phyloP scores from a whole-genome alignment of 1,140 invertebrate genomes.

The Aphaenogaster ashmeadi region DNA sequence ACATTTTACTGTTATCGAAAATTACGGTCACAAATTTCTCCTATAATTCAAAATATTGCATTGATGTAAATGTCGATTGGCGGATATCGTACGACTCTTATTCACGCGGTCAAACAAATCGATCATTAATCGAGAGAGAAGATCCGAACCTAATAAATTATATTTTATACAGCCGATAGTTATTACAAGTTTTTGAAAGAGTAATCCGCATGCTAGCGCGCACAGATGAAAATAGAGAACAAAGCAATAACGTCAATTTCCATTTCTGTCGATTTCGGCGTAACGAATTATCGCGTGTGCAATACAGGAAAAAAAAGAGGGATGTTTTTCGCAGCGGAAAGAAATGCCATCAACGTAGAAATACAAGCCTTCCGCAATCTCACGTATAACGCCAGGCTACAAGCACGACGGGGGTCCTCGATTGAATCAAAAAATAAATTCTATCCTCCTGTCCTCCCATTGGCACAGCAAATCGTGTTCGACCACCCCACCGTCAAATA shows the following conservation, averaged over 20 bases:
- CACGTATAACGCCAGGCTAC: conserved; percentile 53
- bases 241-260: conserved; percentile 60
- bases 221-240: conserved; percentile 36
- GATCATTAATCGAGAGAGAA: neutral
- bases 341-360: conserved; percentile 60
- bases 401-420: conserved; percentile 51
- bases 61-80: conserved; percentile 12
- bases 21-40: neutral
- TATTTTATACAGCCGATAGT: neutral
- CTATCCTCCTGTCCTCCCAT: conserved; percentile 64
- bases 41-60: neutral
- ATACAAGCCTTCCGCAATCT: conserved; percentile 64
- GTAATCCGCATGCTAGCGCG: neutral
- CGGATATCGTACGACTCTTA: neutral
- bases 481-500: conserved; percentile 77
- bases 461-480: conserved; percentile 77
- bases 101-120: neutral
- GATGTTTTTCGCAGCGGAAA: conserved; percentile 48
- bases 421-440: conserved; percentile 77
- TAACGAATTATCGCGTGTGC: conserved; percentile 57
- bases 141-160: neutral
- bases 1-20: neutral
- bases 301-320: conserved; percentile 20
- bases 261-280: conserved; percentile 59
- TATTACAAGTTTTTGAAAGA: conserved; percentile 33